Evolutionary conservation across 2,797 vertebrate species (phyloP), one percentile per base, ranked within the genome.

Genomic region (Etheostoma perlongum): DNA sequence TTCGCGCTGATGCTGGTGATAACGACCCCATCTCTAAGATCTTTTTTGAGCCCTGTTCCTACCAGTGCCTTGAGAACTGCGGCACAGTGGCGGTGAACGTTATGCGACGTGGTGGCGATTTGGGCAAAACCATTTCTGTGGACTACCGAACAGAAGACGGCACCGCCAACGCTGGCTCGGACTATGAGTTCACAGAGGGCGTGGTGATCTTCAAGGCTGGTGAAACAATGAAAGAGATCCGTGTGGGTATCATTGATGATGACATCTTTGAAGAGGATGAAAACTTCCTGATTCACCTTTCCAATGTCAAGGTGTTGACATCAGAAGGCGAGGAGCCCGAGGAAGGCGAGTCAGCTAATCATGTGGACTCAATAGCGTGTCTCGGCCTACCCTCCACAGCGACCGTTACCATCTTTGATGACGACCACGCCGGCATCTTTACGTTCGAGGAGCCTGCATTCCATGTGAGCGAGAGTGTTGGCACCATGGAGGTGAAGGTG

Each of bases 191-290:
- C 92, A 99, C 98, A 0, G 98, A 99, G 90, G 98, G 98, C 2
- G 96, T 96, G 4, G 94, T 99, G 76, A 85, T 99, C 79, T 99
- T 99, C 92, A 99, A 99, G 89, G 88, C 98, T 0, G 97, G 98
- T 0, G 98, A 99, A 93, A 97, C 94, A 0, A 91, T 96, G 88
- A 99, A 99, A 86, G 98, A 99, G 89, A 96, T 99, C 88, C 94
- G 96, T 0, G 97, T 99, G 19, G 98, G 98, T 27, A 97, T 99
- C 92, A 99, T 99, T 0, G 98, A 99, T 0, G 98, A 99, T 0
- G 98, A 99, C 89, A 99, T 99, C 85, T 99, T 99, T 76, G 98
- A 99, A 90, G 98, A 99, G 92, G 98, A 99, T 10, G 98, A 99
- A 87, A 99, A 99, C 93, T 99, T 99, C 94, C 94, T 97, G 52